A percentile compares a stretch with the other conserved stretches of the same genome.
These are phyloP conservation scores for Caiman crocodilus DNA, from an alignment of 2,797 vertebrate genomes.

Conservation along the genomic window DNA sequence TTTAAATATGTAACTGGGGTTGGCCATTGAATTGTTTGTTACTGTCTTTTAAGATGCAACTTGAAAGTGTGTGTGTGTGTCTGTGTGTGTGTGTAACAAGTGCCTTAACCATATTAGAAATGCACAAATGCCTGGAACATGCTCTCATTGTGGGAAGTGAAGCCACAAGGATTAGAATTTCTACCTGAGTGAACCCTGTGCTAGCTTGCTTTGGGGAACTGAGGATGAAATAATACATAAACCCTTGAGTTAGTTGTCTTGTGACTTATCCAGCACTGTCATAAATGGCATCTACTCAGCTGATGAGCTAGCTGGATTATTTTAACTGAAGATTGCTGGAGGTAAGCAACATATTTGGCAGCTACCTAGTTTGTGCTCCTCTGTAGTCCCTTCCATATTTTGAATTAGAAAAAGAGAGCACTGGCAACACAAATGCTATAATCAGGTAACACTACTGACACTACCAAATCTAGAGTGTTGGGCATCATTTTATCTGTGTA, in stretches of 20 bases:
- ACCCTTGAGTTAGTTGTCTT: constrained; percentile 20
- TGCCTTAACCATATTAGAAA: constrained; percentile 28
- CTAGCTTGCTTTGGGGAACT: constrained; percentile 22
- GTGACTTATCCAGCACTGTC: background rate
- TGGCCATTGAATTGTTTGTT: constrained; percentile 4
- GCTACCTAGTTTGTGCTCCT: background rate
- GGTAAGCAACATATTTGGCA: background rate
- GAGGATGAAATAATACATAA: constrained; percentile 38
- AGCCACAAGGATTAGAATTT: constrained; percentile 57
- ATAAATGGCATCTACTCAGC: constrained; percentile 1
- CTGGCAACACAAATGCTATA: background rate
- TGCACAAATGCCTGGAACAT: constrained; percentile 54
- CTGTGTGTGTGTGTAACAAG: background rate
- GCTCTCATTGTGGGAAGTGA: constrained; percentile 21
- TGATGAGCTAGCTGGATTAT: constrained; percentile 48
- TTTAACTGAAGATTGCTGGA: constrained; percentile 32
- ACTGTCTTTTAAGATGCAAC: constrained; percentile 37
- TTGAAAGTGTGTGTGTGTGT: background rate
- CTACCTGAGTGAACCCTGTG: constrained; percentile 53
- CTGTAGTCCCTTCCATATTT: background rate
- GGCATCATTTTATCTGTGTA: background rate
- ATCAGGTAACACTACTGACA: background rate
- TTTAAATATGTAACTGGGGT: constrained; percentile 39
- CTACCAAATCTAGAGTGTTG: background rate
- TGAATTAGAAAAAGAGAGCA: background rate